Evolutionary conservation across 2,113 vertebrate species (phyloP), one percentile per base, ranked within the genome.

Genomic region (Equus przewalskii): DNA sequence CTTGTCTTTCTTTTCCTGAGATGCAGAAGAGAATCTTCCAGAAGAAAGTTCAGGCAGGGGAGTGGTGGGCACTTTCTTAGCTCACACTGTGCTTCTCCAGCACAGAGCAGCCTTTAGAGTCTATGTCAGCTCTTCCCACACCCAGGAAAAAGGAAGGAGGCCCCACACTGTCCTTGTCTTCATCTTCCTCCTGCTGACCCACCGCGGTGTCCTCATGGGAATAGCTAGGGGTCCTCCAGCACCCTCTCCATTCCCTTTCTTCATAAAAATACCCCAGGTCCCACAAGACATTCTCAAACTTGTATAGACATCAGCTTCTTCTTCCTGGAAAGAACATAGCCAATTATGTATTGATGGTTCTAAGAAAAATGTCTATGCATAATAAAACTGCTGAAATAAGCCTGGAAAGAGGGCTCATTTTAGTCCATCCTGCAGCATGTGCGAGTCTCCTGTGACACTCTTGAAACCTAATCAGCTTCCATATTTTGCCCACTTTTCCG

Each of bases 401-500:
- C n/a, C 65, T 85, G 54, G 58, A 91, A 90, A 96, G 51, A 79
- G 13, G 24, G 41, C 83, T 70, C 44, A 88, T 82, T 60, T 93
- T 70, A 93, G 81, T 79, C 24, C 33, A 80, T 90, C 56, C 80
- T 58, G 36, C 72, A 94, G 96, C 70, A 87, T 92, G 73, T 79
- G 30, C 0, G 2, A 82, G 51, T 97, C 91, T 75, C 80, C n/a
- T 36, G 51, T 12, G 65, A 94, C 41, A 90, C 33, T 67, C 76
- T 54, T 6, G 3, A 97, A 96, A 83, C 81, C 84, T 92, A 97
- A 96, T 95, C 84, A 96, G 51, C n/a, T 96, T 88, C 81, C 56
- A 49, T 75, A 94, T 96, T 96, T 97, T 89, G 81, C 75, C 94
- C 28, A 88, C 49, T 97, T 91, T 97, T 84, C 93, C 80, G 76